Evolutionary conservation across 1,140 invertebrate genomes (phyloP).

Genomic region (Lamellibrachia luymesi): DNA sequence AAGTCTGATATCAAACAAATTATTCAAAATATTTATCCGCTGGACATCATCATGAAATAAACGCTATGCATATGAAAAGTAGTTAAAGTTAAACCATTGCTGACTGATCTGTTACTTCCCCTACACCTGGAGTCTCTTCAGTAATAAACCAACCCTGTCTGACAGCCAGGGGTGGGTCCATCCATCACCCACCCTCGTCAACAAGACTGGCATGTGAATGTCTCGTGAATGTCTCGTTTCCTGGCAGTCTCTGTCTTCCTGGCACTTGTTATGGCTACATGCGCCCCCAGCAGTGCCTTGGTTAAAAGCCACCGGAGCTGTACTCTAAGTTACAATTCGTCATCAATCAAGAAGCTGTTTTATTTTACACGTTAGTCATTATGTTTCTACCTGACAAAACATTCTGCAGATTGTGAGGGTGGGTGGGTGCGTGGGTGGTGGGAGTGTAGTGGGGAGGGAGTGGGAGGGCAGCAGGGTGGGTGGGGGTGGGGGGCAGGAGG

Average conservation of each 20-base stretch:
- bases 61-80: not conserved
- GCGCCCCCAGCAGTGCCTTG: not conserved
- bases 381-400: not conserved
- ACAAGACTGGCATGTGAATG: not conserved
- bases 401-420: not conserved
- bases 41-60: not conserved
- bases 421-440: not conserved
- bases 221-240: not conserved
- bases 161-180: not conserved
- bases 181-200: not conserved
- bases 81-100: not conserved
- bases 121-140: not conserved
- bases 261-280: not conserved
- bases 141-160: not conserved
- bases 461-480: not conserved
- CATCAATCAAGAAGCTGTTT: not conserved
- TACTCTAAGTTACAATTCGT: not conserved
- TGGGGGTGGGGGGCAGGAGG: not conserved
- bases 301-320: not conserved
- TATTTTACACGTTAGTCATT: not conserved
- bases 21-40: too few relatives aligned
- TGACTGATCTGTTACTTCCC: not conserved
- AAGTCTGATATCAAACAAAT: not conserved
- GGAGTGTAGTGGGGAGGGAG: not conserved
- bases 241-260: not conserved